Base-by-base conservation (phyloP, 2,888 invertebrate species). In the Morpho helenor region DNA sequence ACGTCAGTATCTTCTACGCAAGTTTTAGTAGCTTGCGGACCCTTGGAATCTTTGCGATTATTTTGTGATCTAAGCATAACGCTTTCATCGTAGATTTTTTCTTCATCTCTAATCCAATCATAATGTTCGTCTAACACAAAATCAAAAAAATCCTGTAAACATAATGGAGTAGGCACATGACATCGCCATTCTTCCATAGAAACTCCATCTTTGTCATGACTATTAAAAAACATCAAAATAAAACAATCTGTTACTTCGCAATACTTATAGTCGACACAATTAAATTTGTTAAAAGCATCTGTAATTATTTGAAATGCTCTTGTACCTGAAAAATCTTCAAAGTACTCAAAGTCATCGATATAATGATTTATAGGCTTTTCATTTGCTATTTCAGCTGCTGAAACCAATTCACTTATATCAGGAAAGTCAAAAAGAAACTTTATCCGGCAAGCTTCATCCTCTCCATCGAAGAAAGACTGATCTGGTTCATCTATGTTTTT, bases 121-220 rank as follows among this genome's bases (percentile, higher is more conserved):
- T 78, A 82, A 61, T 91, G 79, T 67, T 92, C 92, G 60, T 87
- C 83, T 51, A 87, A 71, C 39, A 91, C 82, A 70, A 87, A 92
- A 65, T 92, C 87, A 71, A 87, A 90, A 73, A 92, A 92, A 67
- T 92, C 92, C 74, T 90, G 86, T 48, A 92, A 74, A 63, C 91
- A 89, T 39, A 92, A 69, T 4, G 92, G 87, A 46, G 92, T 92
- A 6, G 82, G 71, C 60, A 92, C 73, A 70, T 89, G 86, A 69
- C 80, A 75, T 7, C 87, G 81, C 91, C 91, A 91, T 67, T 88
- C 87, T 46, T 86, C 79, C 39, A 81, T 76, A 3, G 82, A 69
- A 63, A 90, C 76, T 2, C 86, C 85, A 43, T 87, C 82, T 31
- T 71, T 72, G 62, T 89, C 79, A 49, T 84, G 81, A 62, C 83